Base-by-base conservation (phyloP, 2,113 vertebrate genomes). In the Theropithecus gelada region DNA sequence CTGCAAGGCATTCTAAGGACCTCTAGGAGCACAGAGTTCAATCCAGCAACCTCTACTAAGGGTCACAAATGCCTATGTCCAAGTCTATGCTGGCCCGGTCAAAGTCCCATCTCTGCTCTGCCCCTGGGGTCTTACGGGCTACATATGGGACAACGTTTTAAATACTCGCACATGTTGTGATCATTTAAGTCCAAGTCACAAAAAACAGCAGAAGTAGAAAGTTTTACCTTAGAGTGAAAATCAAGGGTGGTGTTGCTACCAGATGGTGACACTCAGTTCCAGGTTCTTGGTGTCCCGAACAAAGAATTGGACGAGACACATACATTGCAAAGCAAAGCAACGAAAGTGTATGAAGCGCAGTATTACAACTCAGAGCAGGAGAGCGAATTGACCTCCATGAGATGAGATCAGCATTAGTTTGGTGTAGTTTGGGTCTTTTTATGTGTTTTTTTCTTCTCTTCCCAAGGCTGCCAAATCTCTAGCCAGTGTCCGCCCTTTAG, bases 61-160 rank as follows among this genome's bases (percentile, higher is more conserved):
- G 18, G 14, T 25, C 45, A 32, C n/a, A 68, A 40, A 83, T 2
- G 25, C 59, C n/a, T 27, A 18, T 48, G 45, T 78, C 9, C 32
- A 68, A 64, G 35, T 23, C 68, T 66, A 1, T 8, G 18, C 32
- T 0, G 0, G 16, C 32, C 48, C 40, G 2, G 0, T 32, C 30
- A 30, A 84, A 88, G 55, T n/a, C 13, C 50, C 5, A 0, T 11
- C 22, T 75, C 79, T 73, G 12, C 17, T 75, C 73, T 73, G 12
- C n/a, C 66, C 86, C 1, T 0, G 13, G 38, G 50, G 12, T 76
- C 89, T 88, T 48, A 89, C 11, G 6, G 35, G 76, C 50, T 73
- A 27, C n/a, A 25, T 6, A 14, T 73, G 68, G 52, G 52, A 90
- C n/a, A 78, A 61, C 82, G 80, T 92, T 87, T 57, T 68, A 80